Evolutionary conservation across 2,797 vertebrate species (phyloP).

Genomic region (Scolopax bukidnonensis): DNA sequence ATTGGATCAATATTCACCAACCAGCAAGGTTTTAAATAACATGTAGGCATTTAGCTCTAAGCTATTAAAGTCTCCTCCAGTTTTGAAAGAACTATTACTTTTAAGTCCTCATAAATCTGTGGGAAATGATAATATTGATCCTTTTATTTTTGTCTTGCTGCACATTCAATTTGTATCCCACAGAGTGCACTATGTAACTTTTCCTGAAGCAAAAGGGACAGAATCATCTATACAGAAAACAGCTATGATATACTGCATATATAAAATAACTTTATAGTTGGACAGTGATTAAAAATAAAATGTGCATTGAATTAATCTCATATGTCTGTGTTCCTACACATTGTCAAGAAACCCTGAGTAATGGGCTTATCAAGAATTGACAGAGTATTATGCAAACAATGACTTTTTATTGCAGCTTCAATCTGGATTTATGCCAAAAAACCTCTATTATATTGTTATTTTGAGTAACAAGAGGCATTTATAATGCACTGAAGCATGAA

Average conservation of each 20-base stretch:
- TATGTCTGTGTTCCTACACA: conserved; percentile 8
- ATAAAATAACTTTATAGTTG: conserved; percentile 3
- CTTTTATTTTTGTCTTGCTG: conserved; percentile 44
- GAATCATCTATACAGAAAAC: not conserved
- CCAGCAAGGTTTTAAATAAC: conserved; percentile 39
- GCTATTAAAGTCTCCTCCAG: conserved; percentile 5
- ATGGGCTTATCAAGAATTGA: conserved; percentile 34
- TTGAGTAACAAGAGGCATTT: conserved; percentile 31
- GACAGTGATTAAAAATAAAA: conserved; percentile 50
- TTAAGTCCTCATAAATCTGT: conserved; percentile 50
- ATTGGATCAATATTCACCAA: conserved; percentile 54
- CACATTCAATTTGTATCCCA: conserved; percentile 50
- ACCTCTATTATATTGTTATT: not conserved
- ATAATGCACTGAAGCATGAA: not conserved
- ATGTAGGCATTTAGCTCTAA: conserved; percentile 17
- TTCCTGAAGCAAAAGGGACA: conserved; percentile 10
- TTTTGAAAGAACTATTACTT: conserved; percentile 58
- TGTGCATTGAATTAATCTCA: not conserved
- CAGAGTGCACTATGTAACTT: conserved; percentile 32
- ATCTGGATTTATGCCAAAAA: conserved; percentile 25
- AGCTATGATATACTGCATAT: not conserved
- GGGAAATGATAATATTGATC: conserved; percentile 47
- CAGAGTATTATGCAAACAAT: conserved; percentile 31
- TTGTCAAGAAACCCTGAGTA: conserved; percentile 21
- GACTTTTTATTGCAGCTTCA: conserved; percentile 35